Evolutionary conservation across 2,797 vertebrate species (phyloP).

Genomic region (Cyprinella venusta): DNA sequence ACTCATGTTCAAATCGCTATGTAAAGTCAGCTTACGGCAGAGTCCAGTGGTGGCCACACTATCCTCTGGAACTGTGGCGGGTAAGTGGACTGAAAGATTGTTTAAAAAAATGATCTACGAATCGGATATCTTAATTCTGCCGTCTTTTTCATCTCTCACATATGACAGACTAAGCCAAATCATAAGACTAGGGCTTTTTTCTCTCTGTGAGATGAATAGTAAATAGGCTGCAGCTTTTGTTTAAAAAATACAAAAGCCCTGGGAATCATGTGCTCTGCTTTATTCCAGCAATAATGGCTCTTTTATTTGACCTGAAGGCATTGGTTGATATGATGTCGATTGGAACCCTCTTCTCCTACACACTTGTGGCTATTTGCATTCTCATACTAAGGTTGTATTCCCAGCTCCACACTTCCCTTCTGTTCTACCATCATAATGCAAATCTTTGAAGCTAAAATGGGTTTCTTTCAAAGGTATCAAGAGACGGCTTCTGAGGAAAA

Average conservation of each 20-base stretch:
- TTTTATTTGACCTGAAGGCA: conserved; percentile 86
- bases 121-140: not conserved
- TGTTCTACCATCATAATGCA: not conserved
- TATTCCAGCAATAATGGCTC: conserved; percentile 82
- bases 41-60: conserved; percentile 86
- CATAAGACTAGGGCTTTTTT: conserved; percentile 21
- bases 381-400: conserved; percentile 84
- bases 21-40: conserved; percentile 76
- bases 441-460: conserved; percentile 19
- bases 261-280: conserved; percentile 23
- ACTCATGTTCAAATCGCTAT: conserved; percentile 84
- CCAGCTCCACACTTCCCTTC: not conserved
- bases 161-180: conserved; percentile 23
- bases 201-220: conserved; percentile 30
- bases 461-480: conserved; percentile 75
- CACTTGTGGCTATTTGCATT: conserved; percentile 85
- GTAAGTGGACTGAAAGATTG: conserved; percentile 61
- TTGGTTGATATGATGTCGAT: conserved; percentile 89
- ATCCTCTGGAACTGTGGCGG: conserved; percentile 83
- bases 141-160: conserved; percentile 15
- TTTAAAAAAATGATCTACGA: not conserved
- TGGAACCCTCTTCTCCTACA: conserved; percentile 87
- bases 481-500: conserved; percentile 57
- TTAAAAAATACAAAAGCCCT: conserved; percentile 32
- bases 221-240: conserved; percentile 20